Percentiles rank a stretch among this genome's conserved stretches.
These are phyloP conservation scores for Periparus ater DNA, from an alignment of 2,797 vertebrate species.

Conservation along the genomic window DNA sequence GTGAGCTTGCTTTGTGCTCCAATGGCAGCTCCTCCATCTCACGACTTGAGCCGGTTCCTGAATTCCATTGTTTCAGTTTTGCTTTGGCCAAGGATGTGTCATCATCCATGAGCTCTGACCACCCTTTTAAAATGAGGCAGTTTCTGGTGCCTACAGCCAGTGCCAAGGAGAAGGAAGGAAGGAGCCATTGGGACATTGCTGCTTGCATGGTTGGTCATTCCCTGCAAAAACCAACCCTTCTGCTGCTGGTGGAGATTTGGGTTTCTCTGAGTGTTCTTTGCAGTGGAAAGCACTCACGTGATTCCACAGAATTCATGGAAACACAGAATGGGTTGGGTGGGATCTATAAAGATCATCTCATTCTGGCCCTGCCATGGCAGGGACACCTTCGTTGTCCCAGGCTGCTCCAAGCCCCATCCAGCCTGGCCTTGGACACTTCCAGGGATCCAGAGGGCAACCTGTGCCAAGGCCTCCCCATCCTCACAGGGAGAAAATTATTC, in stretches of 20 bases:
- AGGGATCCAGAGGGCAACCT: neutral
- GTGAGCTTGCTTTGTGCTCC: neutral
- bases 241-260: neutral
- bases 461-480: neutral
- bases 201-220: neutral
- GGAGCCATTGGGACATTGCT: neutral
- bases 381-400: neutral
- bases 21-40: neutral
- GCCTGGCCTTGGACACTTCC: accelerated
- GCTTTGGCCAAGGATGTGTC: neutral
- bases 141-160: neutral
- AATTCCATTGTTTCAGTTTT: neutral
- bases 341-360: neutral
- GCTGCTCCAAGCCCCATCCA: no score
- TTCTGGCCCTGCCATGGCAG: neutral
- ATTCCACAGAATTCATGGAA: neutral
- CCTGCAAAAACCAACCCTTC: neutral
- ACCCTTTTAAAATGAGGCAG: neutral
- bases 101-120: neutral
- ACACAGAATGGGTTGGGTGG: neutral
- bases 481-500: neutral
- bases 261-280: neutral
- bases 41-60: neutral
- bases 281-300: neutral
- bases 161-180: neutral